A percentile compares a stretch with the other conserved stretches of the same genome.
Evolutionary conservation across 64 coral and sea anemone genomes (phyloP).

Genomic region (Dendronephthya gigantea): DNA sequence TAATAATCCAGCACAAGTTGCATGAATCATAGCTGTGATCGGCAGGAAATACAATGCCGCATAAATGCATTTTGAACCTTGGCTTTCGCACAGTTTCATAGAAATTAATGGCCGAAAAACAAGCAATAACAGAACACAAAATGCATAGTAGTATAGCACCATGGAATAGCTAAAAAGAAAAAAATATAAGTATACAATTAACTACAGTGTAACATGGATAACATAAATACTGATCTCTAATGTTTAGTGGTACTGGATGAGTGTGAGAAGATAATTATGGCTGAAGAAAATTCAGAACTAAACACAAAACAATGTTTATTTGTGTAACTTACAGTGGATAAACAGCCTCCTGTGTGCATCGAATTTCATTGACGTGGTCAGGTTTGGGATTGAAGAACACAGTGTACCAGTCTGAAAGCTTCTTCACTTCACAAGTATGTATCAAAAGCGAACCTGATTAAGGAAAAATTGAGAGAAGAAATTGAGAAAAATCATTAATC

Average conservation of each 20-base stretch:
- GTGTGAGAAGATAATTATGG: too few relatives aligned
- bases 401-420: slow-evolving; percentile 92
- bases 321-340: slow-evolving; percentile 78
- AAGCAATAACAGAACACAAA: slow-evolving; percentile 50
- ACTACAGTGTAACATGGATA: not conserved
- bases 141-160: slow-evolving; percentile 67
- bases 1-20: slow-evolving; percentile 66
- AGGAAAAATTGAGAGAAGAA: too few relatives aligned
- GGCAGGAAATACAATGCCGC: slow-evolving; percentile 86
- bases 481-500: too few relatives aligned
- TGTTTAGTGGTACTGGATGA: too few relatives aligned
- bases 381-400: slow-evolving; percentile 97
- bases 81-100: slow-evolving; percentile 53
- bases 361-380: slow-evolving; percentile 64
- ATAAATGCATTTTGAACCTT: slow-evolving; percentile 59
- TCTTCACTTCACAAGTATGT: slow-evolving; percentile 46
- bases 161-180: slow-evolving; percentile 68
- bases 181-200: not conserved
- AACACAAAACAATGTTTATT: not conserved
- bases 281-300: too few relatives aligned
- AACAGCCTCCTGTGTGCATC: slow-evolving; percentile 93
- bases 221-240: too few relatives aligned
- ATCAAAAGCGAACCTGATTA: slow-evolving; percentile 43
- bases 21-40: slow-evolving; percentile 47
- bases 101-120: slow-evolving; percentile 56